Percentiles rank a stretch among this genome's conserved stretches.
These are phyloP conservation scores for Ispidina lecontei DNA, from an alignment of 2,797 vertebrate species.

Conservation along the genomic window DNA sequence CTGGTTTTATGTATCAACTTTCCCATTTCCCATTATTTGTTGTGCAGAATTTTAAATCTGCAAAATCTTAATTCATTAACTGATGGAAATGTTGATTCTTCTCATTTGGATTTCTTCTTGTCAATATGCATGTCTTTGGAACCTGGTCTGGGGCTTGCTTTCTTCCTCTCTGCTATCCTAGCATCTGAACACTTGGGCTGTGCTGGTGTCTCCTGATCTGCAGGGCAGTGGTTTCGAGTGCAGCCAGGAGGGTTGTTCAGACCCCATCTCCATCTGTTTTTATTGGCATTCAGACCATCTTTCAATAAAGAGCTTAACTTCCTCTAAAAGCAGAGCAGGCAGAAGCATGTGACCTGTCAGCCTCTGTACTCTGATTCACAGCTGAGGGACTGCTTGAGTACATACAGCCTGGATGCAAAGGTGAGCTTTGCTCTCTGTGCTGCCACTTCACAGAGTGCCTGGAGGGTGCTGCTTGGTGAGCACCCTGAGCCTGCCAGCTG, in stretches of 20 bases:
- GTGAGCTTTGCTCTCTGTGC: constrained; percentile 43
- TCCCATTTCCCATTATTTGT: neutral
- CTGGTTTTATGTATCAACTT: neutral
- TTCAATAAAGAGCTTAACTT: constrained; percentile 25
- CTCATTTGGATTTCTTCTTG: neutral
- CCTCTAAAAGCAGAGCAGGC: constrained; percentile 24
- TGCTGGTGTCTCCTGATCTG: neutral
- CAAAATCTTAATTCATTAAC: neutral
- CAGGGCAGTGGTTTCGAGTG: neutral
- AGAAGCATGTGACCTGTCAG: constrained; percentile 36
- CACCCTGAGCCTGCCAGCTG: neutral
- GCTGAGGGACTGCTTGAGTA: neutral
- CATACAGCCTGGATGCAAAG: neutral
- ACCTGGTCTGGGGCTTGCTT: neutral
- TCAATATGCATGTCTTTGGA: neutral
- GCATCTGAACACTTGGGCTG: neutral
- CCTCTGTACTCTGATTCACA: neutral
- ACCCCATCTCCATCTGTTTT: constrained; percentile 41
- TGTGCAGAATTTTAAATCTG: neutral
- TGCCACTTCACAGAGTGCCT: neutral
- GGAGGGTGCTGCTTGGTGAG: rapidly evolving
- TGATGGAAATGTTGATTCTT: neutral
- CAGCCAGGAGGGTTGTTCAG: constrained; percentile 16
- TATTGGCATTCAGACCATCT: constrained; percentile 9
- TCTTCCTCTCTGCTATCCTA: neutral